Conservation (phyloP, 2,797 vertebrate genomes). For the Squalus acanthias region DNA sequence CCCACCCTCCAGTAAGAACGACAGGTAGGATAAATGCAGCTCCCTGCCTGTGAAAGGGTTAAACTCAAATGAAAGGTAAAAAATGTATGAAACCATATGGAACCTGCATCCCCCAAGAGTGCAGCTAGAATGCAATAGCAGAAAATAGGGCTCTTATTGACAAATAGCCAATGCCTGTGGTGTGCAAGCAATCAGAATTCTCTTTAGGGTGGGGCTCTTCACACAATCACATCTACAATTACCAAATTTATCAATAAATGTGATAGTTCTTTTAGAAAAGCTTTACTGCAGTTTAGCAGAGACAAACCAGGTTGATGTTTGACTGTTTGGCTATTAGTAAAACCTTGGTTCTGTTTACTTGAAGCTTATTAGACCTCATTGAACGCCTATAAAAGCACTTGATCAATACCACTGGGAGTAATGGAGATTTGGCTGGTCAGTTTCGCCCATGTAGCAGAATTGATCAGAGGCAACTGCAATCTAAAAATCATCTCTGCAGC, state of each 20-base stretch:
- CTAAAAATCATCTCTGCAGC: slow-evolving; percentile 59
- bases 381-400: slow-evolving; percentile 60
- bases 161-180: background rate
- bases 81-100: slow-evolving; percentile 12
- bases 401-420: slow-evolving; percentile 69
- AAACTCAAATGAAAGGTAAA: slow-evolving; percentile 27
- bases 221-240: slow-evolving; percentile 24
- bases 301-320: slow-evolving; percentile 51
- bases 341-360: slow-evolving; percentile 58
- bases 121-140: background rate
- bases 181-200: slow-evolving; percentile 27
- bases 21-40: background rate
- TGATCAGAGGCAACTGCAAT: slow-evolving; percentile 64
- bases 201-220: slow-evolving; percentile 16
- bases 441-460: slow-evolving; percentile 61
- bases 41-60: slow-evolving; percentile 5
- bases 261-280: slow-evolving; percentile 44
- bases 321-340: slow-evolving; percentile 55
- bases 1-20: too few species aligned
- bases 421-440: slow-evolving; percentile 57
- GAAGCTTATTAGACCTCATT: slow-evolving; percentile 62
- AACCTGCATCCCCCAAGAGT: slow-evolving; percentile 6
- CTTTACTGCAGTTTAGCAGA: slow-evolving; percentile 41
- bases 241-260: slow-evolving; percentile 43
- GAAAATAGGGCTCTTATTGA: slow-evolving; percentile 18